Conservation (phyloP, 2,888 invertebrate genomes). For the Drosophila multiciliata region DNA sequence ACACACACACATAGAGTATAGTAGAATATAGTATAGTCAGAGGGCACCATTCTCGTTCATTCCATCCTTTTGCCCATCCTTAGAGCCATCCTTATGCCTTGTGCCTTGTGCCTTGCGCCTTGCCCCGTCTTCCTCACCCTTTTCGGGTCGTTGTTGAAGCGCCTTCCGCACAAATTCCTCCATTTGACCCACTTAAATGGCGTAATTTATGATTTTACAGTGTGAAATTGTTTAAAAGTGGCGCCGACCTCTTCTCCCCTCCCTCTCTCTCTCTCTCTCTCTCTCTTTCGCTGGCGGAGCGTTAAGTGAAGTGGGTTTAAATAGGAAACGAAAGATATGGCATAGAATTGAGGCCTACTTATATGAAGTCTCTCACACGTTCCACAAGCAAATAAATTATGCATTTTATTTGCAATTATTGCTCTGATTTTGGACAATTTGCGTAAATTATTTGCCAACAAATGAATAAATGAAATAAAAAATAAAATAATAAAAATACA, state of each 20-base stretch:
- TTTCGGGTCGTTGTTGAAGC: conserved; percentile 65
- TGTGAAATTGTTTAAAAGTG: conserved; percentile 79
- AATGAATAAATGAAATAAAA: background rate
- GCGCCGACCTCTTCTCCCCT: conserved; percentile 27
- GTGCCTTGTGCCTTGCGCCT: background rate
- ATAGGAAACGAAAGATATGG: conserved; percentile 29
- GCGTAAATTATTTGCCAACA: background rate
- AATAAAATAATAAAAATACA: background rate
- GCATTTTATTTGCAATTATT: background rate
- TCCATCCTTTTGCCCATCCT: conserved; percentile 17
- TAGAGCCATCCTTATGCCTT: background rate
- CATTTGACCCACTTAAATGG: conserved; percentile 82
- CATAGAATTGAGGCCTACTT: conserved; percentile 10
- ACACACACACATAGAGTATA: conserved; percentile 4
- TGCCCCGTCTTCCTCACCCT: conserved; percentile 50
- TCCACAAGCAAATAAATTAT: background rate
- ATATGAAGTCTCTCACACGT: background rate
- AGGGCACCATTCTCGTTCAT: conserved; percentile 7
- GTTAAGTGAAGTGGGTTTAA: conserved; percentile 29
- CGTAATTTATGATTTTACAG: conserved; percentile 81
- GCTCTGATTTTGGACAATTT: background rate
- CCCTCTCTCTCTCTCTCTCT: background rate
- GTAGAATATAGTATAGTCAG: conserved; percentile 1
- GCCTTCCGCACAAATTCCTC: conserved; percentile 82
- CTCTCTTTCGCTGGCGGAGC: conserved; percentile 5